A percentile compares a stretch with the other conserved stretches of the same genome.
phyloP scores from a whole-genome alignment of 2,797 vertebrate species.

The Thalassophryne amazonica region DNA sequence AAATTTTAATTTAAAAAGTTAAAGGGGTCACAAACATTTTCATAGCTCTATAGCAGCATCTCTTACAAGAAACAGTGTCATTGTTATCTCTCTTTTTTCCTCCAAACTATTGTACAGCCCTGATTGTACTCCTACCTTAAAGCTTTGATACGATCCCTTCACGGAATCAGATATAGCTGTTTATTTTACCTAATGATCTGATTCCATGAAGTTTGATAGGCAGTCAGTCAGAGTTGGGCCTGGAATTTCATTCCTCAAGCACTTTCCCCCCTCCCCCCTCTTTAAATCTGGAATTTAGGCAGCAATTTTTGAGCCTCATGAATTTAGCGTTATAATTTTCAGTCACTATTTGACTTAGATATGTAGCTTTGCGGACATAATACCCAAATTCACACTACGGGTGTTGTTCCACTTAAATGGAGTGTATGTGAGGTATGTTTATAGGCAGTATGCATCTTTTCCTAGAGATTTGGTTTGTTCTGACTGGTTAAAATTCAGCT shows the following conservation, averaged over 20 bases:
- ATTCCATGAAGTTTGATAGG: constrained; percentile 29
- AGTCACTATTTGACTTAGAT: constrained; percentile 45
- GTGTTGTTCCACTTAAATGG: background rate
- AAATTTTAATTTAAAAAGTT: too few species aligned
- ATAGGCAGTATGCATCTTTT: constrained; percentile 13
- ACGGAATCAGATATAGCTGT: constrained; percentile 33
- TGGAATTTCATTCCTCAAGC: constrained; percentile 49
- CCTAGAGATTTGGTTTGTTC: constrained; percentile 16
- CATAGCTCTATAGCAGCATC: too few species aligned
- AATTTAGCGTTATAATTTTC: constrained; percentile 39
- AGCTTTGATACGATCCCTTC: constrained; percentile 25
- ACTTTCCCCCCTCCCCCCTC: constrained; percentile 46
- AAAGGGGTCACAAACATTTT: too few species aligned
- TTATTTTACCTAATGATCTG: constrained; percentile 34
- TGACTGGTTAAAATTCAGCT: constrained; percentile 3
- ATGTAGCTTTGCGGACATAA: constrained; percentile 41
- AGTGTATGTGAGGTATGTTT: constrained; percentile 12
- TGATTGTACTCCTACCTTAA: background rate
- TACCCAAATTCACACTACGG: background rate
- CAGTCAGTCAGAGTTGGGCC: constrained; percentile 51
- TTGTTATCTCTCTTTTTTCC: background rate
- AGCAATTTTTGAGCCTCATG: constrained; percentile 31
- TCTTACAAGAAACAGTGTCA: too few species aligned
- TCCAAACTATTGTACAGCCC: constrained; percentile 13
- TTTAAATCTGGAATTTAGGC: constrained; percentile 30